Evolutionary conservation across 1,140 invertebrate genomes (phyloP), one percentile per base, ranked within the genome.

Genomic region (Drosophila ananassae): DNA sequence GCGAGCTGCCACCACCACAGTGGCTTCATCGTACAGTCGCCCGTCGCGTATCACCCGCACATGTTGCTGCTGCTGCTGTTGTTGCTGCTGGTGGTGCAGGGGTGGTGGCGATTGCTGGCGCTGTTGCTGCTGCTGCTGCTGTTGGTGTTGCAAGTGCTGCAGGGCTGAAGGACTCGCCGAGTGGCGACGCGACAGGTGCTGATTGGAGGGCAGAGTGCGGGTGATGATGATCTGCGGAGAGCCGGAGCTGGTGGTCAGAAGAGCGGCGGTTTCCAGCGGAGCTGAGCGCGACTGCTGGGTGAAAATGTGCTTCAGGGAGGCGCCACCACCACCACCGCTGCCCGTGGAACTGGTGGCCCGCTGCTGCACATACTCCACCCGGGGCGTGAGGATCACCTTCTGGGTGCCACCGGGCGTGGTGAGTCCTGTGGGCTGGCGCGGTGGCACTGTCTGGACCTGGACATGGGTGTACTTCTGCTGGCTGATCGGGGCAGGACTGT

Each of bases 21-120:
- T 60, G 71, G 79, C 46, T 34, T 91, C 90, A 41, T 91, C 90
- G 50, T 91, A 90, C 39, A 91, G 53, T 12, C 90, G 90, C 21
- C 90, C 90, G 58, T 91, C 90, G 62, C 90, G 77, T 51, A 91
- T 91, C 13, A 91, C 90, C 5, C 90, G 90, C 51, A 91, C 90
- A 67, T 91, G 89, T 24, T 81, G 77, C 32, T 77, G 78, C 21
- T 63, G 68, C 44, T 80, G 59, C 9, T 44, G 39, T 17, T 37
- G 25, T 1, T 85, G 69, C 28, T 80, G 66, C 53, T 83, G 84
- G 47, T 87, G 78, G 41, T 89, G 84, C 69, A 89, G 30, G 7
- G 89, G 89, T 2, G 89, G 84, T 1, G 89, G 85, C 53, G 89
- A 89, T 30, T 55, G 63, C 37, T 54, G 46, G 24, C 30, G 24